Conservation (phyloP, 2,888 invertebrate species). For the Zygothrica quintamaculata region DNA sequence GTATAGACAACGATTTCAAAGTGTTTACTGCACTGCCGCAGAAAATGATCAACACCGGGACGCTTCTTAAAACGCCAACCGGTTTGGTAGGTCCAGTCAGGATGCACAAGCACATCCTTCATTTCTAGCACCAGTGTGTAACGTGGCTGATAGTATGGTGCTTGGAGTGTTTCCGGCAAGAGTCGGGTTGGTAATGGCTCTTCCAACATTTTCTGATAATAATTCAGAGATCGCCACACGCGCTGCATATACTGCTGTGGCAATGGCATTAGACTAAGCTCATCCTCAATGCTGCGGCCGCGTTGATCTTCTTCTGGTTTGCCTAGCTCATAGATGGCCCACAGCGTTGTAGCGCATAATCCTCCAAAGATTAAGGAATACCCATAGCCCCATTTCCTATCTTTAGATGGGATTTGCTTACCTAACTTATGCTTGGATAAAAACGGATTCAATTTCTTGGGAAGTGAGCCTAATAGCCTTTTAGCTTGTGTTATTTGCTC, state of each 20-base stretch:
- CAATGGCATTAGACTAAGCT: slow-evolving; percentile 88
- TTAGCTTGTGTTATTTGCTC: too few relatives aligned
- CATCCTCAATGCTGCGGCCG: slow-evolving; percentile 90
- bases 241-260: slow-evolving; percentile 89
- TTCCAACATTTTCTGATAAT: slow-evolving; percentile 91
- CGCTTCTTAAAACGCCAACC: slow-evolving; percentile 99
- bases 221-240: slow-evolving; percentile 89
- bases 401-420: not conserved
- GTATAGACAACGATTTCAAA: slow-evolving; percentile 99
- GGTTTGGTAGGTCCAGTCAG: slow-evolving; percentile 99
- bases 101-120: slow-evolving; percentile 97
- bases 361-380: slow-evolving; percentile 86
- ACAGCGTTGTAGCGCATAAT: slow-evolving; percentile 86
- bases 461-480: too few relatives aligned
- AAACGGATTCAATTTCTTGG: too few relatives aligned
- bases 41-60: slow-evolving; percentile 97
- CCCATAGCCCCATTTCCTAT: slow-evolving; percentile 21
- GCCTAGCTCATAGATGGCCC: slow-evolving; percentile 89
- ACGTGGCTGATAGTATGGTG: slow-evolving; percentile 96
- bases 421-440: not conserved
- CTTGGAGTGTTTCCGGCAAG: slow-evolving; percentile 94
- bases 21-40: slow-evolving; percentile 93
- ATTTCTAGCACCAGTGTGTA: slow-evolving; percentile 98
- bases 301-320: slow-evolving; percentile 89
- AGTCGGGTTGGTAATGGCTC: slow-evolving; percentile 97